Conservation (phyloP, 2,797 vertebrate genomes). For the Eulemur rubriventer region DNA sequence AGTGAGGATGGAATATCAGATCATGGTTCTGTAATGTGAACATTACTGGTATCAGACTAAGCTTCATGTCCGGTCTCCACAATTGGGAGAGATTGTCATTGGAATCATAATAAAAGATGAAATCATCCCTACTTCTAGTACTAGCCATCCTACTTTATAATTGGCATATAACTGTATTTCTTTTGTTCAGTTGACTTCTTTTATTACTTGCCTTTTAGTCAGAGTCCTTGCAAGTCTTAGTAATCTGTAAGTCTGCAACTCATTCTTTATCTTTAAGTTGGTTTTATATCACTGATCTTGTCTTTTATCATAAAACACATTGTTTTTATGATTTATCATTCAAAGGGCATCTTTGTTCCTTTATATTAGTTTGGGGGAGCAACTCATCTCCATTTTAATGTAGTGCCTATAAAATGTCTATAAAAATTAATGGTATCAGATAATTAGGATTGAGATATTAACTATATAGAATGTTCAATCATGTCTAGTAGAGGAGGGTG, state of each 20-base stretch:
- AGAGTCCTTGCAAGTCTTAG: background rate
- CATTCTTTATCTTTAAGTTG: background rate
- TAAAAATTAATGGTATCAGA: background rate
- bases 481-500: background rate
- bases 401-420: background rate
- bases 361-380: background rate
- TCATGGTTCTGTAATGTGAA: background rate
- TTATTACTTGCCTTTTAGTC: background rate
- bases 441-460: background rate
- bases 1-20: background rate
- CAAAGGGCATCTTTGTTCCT: background rate
- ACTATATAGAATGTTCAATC: background rate
- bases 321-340: conserved; percentile 9
- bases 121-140: background rate
- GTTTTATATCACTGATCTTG: background rate
- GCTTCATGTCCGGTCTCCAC: background rate
- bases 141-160: background rate
- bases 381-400: background rate
- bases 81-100: background rate
- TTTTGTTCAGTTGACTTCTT: background rate
- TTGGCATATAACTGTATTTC: background rate
- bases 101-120: background rate
- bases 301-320: background rate
- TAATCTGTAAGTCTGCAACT: background rate
- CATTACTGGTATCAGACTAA: background rate